A percentile compares a stretch with the other conserved stretches of the same genome.
phyloP scores from a whole-genome alignment of 2,888 invertebrate genomes.

The Cheilosia pagana region DNA sequence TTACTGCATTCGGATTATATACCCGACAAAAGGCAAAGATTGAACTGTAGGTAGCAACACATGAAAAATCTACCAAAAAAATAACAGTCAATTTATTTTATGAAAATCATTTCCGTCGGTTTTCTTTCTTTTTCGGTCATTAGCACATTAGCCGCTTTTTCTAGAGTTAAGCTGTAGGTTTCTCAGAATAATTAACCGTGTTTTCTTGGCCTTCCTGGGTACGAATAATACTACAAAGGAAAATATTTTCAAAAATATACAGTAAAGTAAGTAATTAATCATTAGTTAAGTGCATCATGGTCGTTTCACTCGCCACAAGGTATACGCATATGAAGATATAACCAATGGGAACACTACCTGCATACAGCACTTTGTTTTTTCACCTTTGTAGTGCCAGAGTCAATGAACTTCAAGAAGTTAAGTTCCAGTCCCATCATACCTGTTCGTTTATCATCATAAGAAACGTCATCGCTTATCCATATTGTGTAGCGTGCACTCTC shows the following conservation, averaged over 20 bases:
- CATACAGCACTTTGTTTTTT: slow-evolving; percentile 43
- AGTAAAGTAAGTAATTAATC: slow-evolving; percentile 62
- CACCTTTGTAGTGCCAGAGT: slow-evolving; percentile 30
- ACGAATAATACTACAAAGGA: slow-evolving; percentile 21
- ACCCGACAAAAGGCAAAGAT: too few relatives aligned
- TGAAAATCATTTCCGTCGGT: too few relatives aligned
- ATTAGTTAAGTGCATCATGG: slow-evolving; percentile 61
- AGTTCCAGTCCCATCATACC: slow-evolving; percentile 3
- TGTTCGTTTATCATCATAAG: not conserved
- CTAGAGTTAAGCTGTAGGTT: slow-evolving; percentile 1
- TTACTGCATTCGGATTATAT: too few relatives aligned
- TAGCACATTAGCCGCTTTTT: too few relatives aligned
- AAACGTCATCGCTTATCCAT: slow-evolving; percentile 35
- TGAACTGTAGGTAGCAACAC: too few relatives aligned
- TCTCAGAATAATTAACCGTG: slow-evolving; percentile 22
- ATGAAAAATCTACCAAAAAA: too few relatives aligned
- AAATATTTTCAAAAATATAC: slow-evolving; percentile 22
- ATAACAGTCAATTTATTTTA: too few relatives aligned
- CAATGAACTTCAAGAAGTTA: slow-evolving; percentile 55
- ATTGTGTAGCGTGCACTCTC: slow-evolving; percentile 11
- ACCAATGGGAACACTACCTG: not conserved
- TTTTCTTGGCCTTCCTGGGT: slow-evolving; percentile 25
- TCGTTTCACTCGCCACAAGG: slow-evolving; percentile 47
- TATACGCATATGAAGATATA: slow-evolving; percentile 35
- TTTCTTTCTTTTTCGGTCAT: too few relatives aligned